phyloP scores from a whole-genome alignment of 1,140 invertebrate species.

The Dinothrombium tinctorium region DNA sequence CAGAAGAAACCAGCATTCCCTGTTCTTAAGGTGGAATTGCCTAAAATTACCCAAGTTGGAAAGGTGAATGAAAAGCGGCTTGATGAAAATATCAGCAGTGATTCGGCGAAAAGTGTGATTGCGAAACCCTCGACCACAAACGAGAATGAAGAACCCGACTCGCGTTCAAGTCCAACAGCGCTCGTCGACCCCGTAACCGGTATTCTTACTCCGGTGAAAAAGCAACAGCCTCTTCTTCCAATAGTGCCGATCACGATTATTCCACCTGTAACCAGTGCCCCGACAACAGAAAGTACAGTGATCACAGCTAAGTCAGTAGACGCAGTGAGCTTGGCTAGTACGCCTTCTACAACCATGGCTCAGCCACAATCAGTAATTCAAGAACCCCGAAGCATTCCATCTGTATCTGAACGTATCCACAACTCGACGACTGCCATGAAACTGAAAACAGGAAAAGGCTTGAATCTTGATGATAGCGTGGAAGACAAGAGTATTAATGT shows the following conservation, averaged over 20 bases:
- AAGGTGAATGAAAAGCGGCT: neutral
- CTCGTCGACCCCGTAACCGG: neutral
- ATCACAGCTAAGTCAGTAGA: neutral
- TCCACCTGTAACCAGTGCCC: neutral
- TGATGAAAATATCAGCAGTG: conserved; percentile 1
- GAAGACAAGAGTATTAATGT: too few species aligned
- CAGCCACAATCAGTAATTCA: conserved; percentile 7
- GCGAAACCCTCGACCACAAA: neutral
- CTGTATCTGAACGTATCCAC: conserved; percentile 11
- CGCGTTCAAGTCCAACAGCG: neutral
- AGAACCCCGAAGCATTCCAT: conserved; percentile 7
- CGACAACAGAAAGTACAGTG: neutral
- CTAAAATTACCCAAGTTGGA: conserved; percentile 7
- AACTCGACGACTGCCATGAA: conserved; percentile 9
- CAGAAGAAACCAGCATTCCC: neutral
- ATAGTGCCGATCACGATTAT: neutral
- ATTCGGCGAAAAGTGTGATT: neutral
- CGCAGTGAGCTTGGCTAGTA: neutral
- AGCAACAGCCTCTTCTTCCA: neutral
- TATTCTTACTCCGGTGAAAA: neutral
- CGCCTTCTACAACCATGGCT: neutral
- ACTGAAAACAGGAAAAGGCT: conserved; percentile 12
- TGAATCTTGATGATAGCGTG: conserved; percentile 6
- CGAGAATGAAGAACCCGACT: neutral
- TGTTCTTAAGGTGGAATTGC: conserved; percentile 17